These are phyloP conservation scores for Sylvilagus floridanus DNA, from an alignment of 2,797 vertebrate genomes.

Conservation along the genomic window DNA sequence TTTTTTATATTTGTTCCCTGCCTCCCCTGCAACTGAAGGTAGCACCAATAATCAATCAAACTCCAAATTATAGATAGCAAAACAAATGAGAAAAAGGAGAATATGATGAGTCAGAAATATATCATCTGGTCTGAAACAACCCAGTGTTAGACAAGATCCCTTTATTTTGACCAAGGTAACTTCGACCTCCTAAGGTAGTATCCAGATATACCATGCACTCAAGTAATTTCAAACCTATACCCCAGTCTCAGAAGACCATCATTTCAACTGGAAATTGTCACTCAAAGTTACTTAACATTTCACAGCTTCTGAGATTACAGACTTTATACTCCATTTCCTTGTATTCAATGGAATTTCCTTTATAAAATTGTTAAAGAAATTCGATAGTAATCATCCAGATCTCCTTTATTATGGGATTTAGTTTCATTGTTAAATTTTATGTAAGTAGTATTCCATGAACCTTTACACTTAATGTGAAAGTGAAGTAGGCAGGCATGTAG, in stretches of 20 bases:
- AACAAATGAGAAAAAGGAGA: not conserved
- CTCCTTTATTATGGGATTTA: not conserved
- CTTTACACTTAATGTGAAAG: not conserved
- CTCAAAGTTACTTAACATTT: not conserved
- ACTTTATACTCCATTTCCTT: not conserved
- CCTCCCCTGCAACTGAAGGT: fast-evolving
- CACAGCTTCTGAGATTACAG: not conserved
- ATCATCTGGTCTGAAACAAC: not conserved
- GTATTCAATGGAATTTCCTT: constrained; percentile 4
- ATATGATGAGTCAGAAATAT: not conserved
- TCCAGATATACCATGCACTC: not conserved
- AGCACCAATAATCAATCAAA: not conserved
- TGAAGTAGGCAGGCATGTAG: no score
- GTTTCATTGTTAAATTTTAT: not conserved
- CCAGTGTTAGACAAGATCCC: not conserved
- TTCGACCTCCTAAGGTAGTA: not conserved
- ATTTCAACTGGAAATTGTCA: constrained; percentile 21
- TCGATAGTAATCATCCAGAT: not conserved
- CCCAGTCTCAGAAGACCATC: not conserved
- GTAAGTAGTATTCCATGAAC: not conserved
- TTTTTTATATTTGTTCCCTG: not conserved
- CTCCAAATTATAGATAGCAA: not conserved
- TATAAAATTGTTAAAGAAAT: not conserved
- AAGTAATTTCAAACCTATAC: not conserved
- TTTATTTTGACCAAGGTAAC: not conserved